phyloP scores from a whole-genome alignment of 2,888 invertebrate genomes.

The Torymus texanus region DNA sequence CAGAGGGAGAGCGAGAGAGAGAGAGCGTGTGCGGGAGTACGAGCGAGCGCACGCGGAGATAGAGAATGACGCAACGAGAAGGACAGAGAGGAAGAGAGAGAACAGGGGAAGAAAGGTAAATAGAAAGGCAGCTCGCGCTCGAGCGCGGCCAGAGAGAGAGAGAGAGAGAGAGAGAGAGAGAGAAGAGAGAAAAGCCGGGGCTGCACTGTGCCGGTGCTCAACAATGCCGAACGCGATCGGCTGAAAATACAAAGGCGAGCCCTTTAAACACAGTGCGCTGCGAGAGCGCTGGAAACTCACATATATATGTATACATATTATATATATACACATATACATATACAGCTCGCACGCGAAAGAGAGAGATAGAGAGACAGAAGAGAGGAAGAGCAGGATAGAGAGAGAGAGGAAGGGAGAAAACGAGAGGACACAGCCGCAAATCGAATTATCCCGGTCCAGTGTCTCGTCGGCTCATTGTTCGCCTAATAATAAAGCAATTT shows the following conservation, averaged over 20 bases:
- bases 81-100: neutral
- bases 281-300: conserved; percentile 17
- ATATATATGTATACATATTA: conserved; percentile 8
- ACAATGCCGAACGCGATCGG: conserved; percentile 52
- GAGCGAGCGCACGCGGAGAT: too few relatives aligned
- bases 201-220: conserved; percentile 11
- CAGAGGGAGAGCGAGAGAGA: conserved; percentile 10
- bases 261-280: conserved; percentile 46
- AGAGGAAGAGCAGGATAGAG: neutral
- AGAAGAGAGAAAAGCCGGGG: neutral
- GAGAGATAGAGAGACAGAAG: neutral
- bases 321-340: neutral
- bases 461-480: conserved; percentile 54
- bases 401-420: conserved; percentile 18
- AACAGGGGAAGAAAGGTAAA: conserved; percentile 17
- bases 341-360: neutral
- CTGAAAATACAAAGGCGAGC: conserved; percentile 49
- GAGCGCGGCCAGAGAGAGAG: neutral
- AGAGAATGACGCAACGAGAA: neutral
- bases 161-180: conserved; percentile 11
- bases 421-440: conserved; percentile 41
- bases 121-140: neutral
- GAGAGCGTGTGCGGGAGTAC: neutral
- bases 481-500: conserved; percentile 54
- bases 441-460: conserved; percentile 50